phyloP scores from a whole-genome alignment of 1,140 invertebrate genomes.

The Formica selysi region DNA sequence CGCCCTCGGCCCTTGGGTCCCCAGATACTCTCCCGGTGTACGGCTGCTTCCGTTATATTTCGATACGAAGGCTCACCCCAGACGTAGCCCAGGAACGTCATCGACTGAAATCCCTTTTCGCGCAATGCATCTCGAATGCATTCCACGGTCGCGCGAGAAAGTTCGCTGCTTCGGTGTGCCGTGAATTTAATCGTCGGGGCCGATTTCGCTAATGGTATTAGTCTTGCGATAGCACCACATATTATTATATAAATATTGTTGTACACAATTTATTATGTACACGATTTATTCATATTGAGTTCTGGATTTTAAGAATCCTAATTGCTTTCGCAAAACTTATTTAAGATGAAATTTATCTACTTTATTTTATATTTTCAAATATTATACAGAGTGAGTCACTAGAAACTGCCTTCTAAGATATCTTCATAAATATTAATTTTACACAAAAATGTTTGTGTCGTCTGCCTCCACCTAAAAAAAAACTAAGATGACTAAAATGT shows the following conservation, averaged over 20 bases:
- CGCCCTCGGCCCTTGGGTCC: conserved; percentile 71
- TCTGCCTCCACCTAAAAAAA: too few species aligned
- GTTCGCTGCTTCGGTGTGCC: neutral
- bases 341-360: neutral
- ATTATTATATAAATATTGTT: neutral
- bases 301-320: neutral
- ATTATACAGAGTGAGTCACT: too few species aligned
- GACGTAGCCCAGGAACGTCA: conserved; percentile 60
- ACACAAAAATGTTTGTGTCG: too few species aligned
- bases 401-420: too few species aligned
- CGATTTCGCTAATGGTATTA: neutral
- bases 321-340: neutral
- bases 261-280: too few species aligned
- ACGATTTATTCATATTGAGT: neutral
- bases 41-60: conserved; percentile 74
- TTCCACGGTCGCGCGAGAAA: neutral
- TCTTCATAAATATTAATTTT: too few species aligned
- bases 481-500: too few species aligned
- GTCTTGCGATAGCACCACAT: neutral
- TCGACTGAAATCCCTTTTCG: conserved; percentile 53
- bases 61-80: conserved; percentile 54
- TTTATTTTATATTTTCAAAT: neutral
- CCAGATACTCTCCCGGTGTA: conserved; percentile 58
- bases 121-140: conserved; percentile 9
- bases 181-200: neutral